Conservation (phyloP, 2,888 invertebrate species). For the Pterostichus niger region DNA sequence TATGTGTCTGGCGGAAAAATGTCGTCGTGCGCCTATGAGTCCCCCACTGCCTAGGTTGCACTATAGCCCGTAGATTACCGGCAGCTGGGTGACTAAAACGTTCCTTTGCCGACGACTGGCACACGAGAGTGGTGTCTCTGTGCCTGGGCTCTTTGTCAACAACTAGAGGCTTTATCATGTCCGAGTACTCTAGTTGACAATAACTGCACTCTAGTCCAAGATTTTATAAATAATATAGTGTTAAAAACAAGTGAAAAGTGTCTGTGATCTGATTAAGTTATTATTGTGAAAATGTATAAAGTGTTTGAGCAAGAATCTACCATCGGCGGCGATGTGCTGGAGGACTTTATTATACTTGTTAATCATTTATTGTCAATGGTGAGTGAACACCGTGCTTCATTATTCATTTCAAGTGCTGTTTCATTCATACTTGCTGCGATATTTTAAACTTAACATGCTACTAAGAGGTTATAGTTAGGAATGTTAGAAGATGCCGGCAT, state of each 20-base stretch:
- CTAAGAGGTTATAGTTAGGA: constrained; percentile 39
- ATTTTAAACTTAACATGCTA: constrained; percentile 3
- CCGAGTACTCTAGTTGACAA: constrained; percentile 50
- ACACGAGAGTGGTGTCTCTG: constrained; percentile 9
- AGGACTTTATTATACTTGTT: constrained; percentile 86
- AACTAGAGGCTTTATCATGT: constrained; percentile 11
- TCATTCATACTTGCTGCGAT: not conserved
- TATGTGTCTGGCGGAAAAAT: not conserved
- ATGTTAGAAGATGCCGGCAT: constrained; percentile 42
- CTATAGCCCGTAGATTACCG: constrained; percentile 13
- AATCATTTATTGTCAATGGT: constrained; percentile 83
- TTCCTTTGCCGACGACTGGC: constrained; percentile 45
- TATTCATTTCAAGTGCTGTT: too few relatives aligned
- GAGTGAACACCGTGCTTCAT: constrained; percentile 73
- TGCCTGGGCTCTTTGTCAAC: not conserved
- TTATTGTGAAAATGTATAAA: constrained; percentile 71
- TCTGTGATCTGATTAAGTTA: constrained; percentile 57
- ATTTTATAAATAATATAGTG: constrained; percentile 41
- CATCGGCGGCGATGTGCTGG: constrained; percentile 85
- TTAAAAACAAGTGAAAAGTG: constrained; percentile 40
- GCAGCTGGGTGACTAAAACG: constrained; percentile 16
- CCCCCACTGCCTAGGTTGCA: not conserved
- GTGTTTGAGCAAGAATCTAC: constrained; percentile 85
- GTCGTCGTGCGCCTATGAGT: constrained; percentile 48
- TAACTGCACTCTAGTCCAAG: constrained; percentile 49